Conservation (phyloP, 2,888 invertebrate species). For the Drosophila melanosoma region DNA sequence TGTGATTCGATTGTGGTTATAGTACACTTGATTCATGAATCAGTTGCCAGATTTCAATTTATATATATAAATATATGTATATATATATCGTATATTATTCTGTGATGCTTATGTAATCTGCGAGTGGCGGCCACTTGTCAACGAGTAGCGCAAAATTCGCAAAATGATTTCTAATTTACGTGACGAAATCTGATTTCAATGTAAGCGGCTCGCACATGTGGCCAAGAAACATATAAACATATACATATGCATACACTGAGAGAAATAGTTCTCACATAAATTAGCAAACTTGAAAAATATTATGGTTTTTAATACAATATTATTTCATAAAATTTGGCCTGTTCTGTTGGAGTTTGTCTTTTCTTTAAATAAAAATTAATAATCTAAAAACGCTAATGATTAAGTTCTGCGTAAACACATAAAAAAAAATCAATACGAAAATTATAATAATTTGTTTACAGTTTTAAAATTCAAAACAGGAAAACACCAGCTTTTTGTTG, state of each 20-base stretch:
- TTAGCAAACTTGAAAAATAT: too few species aligned
- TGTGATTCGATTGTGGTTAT: not conserved
- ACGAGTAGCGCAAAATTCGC: constrained; percentile 41
- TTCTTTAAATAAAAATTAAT: too few species aligned
- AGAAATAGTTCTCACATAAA: not conserved
- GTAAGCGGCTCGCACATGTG: constrained; percentile 41
- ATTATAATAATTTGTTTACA: not conserved
- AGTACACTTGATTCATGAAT: constrained; percentile 4
- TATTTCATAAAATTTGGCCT: not conserved
- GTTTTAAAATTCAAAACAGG: not conserved
- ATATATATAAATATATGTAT: not conserved
- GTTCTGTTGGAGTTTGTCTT: too few species aligned
- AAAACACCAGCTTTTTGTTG: not conserved
- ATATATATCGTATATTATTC: not conserved
- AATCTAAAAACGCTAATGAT: not conserved
- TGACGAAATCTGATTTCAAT: constrained; percentile 78
- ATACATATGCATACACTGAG: constrained; percentile 3
- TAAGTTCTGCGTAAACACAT: not conserved
- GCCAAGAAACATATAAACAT: constrained; percentile 42
- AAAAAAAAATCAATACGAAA: not conserved
- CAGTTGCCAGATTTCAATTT: not conserved
- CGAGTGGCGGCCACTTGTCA: constrained; percentile 67
- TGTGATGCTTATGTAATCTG: constrained; percentile 52
- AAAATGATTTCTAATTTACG: constrained; percentile 77
- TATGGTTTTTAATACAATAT: too few species aligned